phyloP scores from a whole-genome alignment of 2,113 vertebrate genomes.

The Megaceryle maxima region DNA sequence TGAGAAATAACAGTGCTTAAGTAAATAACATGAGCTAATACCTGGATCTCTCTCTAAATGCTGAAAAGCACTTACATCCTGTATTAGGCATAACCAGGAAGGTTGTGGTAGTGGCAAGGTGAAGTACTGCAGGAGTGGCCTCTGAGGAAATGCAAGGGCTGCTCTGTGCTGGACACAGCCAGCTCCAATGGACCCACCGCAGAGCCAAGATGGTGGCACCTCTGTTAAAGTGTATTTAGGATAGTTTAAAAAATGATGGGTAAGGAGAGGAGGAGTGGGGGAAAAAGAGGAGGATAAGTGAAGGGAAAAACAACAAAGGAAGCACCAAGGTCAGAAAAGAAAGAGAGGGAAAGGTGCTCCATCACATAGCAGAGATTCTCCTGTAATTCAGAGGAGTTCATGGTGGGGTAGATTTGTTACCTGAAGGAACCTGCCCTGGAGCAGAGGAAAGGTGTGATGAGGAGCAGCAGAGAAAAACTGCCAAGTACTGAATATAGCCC shows the following conservation, averaged over 20 bases:
- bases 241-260: neutral
- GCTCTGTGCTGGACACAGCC: neutral
- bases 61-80: neutral
- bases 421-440: neutral
- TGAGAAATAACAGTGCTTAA: neutral
- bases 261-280: neutral
- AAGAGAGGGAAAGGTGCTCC: neutral
- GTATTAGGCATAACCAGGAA: neutral
- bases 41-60: neutral
- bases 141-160: neutral
- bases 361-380: neutral
- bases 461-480: neutral
- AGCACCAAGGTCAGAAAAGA: neutral
- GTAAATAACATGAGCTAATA: neutral
- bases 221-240: neutral
- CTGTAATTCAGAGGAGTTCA: neutral
- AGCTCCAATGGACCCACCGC: fast-evolving
- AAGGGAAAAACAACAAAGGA: neutral
- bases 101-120: neutral
- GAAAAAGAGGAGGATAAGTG: neutral
- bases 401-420: neutral
- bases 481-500: neutral
- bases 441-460: neutral
- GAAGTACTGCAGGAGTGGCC: neutral
- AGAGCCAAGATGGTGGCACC: neutral